Conservation (phyloP, 2,888 invertebrate species). For the Troides aeacus region DNA sequence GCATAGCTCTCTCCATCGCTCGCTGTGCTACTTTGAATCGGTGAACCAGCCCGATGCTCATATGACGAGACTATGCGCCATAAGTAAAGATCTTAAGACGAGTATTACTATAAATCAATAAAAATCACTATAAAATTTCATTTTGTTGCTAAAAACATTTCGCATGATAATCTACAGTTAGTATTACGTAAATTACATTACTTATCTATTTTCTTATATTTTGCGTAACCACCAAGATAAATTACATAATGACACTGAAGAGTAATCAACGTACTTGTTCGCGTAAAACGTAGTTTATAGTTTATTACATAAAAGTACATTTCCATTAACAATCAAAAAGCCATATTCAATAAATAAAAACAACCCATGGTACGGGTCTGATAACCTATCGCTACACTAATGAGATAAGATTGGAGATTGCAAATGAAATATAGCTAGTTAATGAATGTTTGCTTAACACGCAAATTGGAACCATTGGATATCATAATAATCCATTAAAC, state of each 20-base stretch:
- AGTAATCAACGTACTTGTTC: background rate
- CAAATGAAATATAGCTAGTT: constrained; percentile 7
- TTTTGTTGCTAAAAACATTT: too few species aligned
- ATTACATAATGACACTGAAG: background rate
- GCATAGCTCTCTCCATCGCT: too few species aligned
- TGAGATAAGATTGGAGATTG: constrained; percentile 13
- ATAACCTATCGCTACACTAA: constrained; percentile 23
- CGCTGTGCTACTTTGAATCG: too few species aligned
- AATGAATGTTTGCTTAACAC: background rate
- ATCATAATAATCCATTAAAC: background rate
- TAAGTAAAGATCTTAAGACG: too few species aligned
- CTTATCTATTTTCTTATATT: background rate
- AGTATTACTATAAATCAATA: too few species aligned
- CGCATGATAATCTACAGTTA: too few species aligned
- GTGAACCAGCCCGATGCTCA: too few species aligned
- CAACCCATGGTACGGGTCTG: constrained; percentile 12
- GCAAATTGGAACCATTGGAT: background rate
- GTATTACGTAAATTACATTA: too few species aligned
- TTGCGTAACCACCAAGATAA: background rate
- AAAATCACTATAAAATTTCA: too few species aligned
- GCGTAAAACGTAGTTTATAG: background rate
- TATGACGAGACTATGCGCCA: too few species aligned
- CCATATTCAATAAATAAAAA: constrained; percentile 11
- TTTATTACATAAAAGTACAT: constrained; percentile 4
- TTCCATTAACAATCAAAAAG: background rate